Evolutionary conservation across 2,888 invertebrate genomes (phyloP).

Genomic region (Autographa pulchrina): DNA sequence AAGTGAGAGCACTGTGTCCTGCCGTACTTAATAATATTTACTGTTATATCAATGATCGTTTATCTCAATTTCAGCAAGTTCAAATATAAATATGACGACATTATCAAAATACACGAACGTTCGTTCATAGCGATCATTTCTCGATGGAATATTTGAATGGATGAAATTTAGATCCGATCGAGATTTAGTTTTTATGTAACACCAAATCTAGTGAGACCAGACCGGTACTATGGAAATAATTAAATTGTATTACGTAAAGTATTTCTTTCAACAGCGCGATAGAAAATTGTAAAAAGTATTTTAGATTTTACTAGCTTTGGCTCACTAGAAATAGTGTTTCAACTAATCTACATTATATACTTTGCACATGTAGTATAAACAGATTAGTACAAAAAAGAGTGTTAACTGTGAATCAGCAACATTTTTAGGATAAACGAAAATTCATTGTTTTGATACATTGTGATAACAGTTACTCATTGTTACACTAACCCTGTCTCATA

Average conservation of each 20-base stretch:
- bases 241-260: constrained; percentile 39
- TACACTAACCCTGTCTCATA: constrained; percentile 38
- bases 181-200: constrained; percentile 41
- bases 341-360: constrained; percentile 18
- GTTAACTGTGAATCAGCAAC: constrained; percentile 22
- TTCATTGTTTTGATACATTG: constrained; percentile 7
- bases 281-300: constrained; percentile 28
- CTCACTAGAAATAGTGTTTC: constrained; percentile 43
- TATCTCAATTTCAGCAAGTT: constrained; percentile 50
- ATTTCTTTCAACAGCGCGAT: constrained; percentile 35
- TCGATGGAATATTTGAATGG: constrained; percentile 17
- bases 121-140: neutral
- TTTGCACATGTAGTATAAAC: constrained; percentile 22
- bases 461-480: constrained; percentile 39
- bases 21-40: constrained; percentile 30
- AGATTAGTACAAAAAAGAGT: constrained; percentile 32
- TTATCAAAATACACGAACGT: neutral
- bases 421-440: constrained; percentile 17
- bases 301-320: constrained; percentile 32
- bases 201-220: constrained; percentile 49
- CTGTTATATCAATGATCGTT: constrained; percentile 16
- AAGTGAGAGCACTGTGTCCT: constrained; percentile 54
- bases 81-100: neutral
- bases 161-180: constrained; percentile 53
- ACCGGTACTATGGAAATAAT: constrained; percentile 26